Evolutionary conservation across 2,888 invertebrate species (phyloP).

Genomic region (Stratiomys singularior): DNA sequence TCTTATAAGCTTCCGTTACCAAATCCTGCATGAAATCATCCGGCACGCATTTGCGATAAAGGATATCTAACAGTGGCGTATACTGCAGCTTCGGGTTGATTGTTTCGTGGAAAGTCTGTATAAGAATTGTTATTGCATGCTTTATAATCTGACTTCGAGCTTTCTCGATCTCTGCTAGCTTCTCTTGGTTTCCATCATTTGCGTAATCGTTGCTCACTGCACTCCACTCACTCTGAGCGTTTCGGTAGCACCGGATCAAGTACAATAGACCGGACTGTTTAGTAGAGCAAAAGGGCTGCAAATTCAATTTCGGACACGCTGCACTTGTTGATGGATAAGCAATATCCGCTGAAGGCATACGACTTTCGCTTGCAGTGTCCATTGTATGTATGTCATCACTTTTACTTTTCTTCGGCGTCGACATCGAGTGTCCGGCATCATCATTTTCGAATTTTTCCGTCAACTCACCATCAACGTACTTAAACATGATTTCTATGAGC

Average conservation of each 20-base stretch:
- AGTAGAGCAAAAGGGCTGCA: constrained; percentile 54
- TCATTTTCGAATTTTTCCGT: constrained; percentile 69
- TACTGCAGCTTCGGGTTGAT: constrained; percentile 59
- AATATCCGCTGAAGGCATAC: constrained; percentile 1
- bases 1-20: constrained; percentile 68
- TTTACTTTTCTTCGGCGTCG: constrained; percentile 66
- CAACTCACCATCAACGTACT: constrained; percentile 70
- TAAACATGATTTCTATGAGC: constrained; percentile 73
- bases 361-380: neutral
- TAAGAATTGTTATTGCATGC: constrained; percentile 70
- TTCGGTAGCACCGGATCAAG: constrained; percentile 61
- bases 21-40: constrained; percentile 72
- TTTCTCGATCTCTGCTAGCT: constrained; percentile 43
- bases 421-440: constrained; percentile 66
- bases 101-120: constrained; percentile 60
- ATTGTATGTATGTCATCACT: constrained; percentile 61
- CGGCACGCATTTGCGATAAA: constrained; percentile 71
- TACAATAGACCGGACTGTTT: constrained; percentile 61
- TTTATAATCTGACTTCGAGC: constrained; percentile 65
- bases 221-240: constrained; percentile 55
- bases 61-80: constrained; percentile 70
- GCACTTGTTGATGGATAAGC: constrained; percentile 14
- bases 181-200: constrained; percentile 56
- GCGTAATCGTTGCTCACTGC: constrained; percentile 56
- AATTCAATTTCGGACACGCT: constrained; percentile 54